phyloP scores from a whole-genome alignment of 2,797 vertebrate species.

The Oreochromis grahami region DNA sequence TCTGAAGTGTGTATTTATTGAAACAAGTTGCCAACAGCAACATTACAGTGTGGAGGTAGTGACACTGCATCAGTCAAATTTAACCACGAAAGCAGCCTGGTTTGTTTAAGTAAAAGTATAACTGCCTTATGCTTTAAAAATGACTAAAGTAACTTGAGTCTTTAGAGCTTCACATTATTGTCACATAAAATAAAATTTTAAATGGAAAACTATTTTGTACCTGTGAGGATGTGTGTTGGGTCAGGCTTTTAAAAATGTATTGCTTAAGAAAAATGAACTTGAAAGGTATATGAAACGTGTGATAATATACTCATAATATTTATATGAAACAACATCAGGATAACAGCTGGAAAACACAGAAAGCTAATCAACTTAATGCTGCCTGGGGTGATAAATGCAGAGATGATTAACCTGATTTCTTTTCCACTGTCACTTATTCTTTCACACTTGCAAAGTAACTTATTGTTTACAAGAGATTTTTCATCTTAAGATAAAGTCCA shows the following conservation, averaged over 20 bases:
- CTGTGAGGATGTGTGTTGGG: neutral
- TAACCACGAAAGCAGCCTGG: neutral
- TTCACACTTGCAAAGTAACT: neutral
- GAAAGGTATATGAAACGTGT: neutral
- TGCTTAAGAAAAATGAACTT: neutral
- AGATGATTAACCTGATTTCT: constrained; percentile 20
- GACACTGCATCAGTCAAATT: neutral
- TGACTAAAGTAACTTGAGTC: neutral
- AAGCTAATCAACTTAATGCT: constrained; percentile 31
- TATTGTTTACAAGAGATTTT: neutral
- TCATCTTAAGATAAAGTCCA: neutral
- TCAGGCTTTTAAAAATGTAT: neutral
- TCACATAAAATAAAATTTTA: neutral
- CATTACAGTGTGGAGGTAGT: neutral
- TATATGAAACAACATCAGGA: constrained; percentile 29
- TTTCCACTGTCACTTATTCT: neutral
- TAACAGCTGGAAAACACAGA: constrained; percentile 32
- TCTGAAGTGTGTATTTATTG: neutral
- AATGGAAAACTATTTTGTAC: neutral
- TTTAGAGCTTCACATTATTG: neutral
- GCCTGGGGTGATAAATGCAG: constrained; percentile 42
- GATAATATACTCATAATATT: constrained; percentile 24
- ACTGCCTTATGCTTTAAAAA: neutral
- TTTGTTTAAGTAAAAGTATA: neutral
- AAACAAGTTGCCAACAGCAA: neutral